These are phyloP conservation scores for Clinocottus analis DNA, from an alignment of 2,113 vertebrate species.

Conservation along the genomic window DNA sequence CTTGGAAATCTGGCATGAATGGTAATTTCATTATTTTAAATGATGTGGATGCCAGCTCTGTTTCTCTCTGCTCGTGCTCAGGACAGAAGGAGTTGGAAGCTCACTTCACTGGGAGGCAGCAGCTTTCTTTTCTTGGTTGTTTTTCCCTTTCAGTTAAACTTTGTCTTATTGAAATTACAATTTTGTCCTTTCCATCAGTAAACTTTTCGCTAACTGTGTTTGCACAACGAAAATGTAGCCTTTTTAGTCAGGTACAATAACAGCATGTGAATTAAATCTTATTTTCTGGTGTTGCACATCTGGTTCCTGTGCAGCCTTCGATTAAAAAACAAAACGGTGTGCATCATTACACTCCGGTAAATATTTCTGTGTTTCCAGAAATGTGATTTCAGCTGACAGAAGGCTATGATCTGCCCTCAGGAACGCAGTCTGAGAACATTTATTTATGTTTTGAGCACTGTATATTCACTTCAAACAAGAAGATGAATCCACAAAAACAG, in stretches of 20 bases:
- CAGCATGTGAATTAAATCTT: too few species aligned
- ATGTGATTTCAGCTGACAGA: constrained; percentile 29
- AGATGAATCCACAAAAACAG: not conserved
- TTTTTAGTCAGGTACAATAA: too few species aligned
- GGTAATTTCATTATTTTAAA: not conserved
- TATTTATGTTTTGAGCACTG: not conserved
- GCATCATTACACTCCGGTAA: constrained; percentile 47
- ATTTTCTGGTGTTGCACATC: too few species aligned
- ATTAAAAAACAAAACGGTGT: too few species aligned
- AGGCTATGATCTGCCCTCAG: not conserved
- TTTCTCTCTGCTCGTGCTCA: not conserved
- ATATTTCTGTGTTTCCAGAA: constrained; percentile 43
- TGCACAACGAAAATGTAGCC: not conserved
- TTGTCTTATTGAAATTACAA: not conserved
- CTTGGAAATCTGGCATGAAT: not conserved
- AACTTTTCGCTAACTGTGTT: too few species aligned
- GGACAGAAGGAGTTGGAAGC: not conserved
- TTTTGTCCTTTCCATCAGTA: not conserved
- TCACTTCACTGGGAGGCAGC: too few species aligned
- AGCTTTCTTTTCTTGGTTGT: not conserved
- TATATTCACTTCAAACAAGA: not conserved
- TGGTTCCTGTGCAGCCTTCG: too few species aligned
- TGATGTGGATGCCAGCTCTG: constrained; percentile 3
- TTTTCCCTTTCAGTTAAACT: not conserved
- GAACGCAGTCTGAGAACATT: constrained; percentile 15